A percentile compares a stretch with the other conserved stretches of the same genome.
These are phyloP conservation scores for Rhombomys opimus DNA, from an alignment of 2,113 vertebrate species.

Conservation along the genomic window DNA sequence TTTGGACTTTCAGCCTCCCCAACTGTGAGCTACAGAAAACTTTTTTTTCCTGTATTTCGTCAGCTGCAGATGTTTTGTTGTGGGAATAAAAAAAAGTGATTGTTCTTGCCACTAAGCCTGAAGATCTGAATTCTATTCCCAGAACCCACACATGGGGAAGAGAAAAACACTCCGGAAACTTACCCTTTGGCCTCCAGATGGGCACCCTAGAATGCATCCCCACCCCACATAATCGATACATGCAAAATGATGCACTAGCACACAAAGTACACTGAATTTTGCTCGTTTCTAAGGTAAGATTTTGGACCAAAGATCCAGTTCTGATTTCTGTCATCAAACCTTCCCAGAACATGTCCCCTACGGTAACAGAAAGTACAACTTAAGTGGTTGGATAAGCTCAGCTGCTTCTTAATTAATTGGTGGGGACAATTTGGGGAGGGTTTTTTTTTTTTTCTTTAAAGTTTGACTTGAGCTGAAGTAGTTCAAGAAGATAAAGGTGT, in stretches of 20 bases:
- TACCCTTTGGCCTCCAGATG: neutral
- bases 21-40: neutral
- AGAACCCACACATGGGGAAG: neutral
- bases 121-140: neutral
- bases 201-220: neutral
- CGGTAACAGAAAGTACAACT: conserved; percentile 11
- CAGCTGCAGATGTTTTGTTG: neutral
- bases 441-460: neutral
- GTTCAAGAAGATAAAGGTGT: neutral
- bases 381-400: neutral
- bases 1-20: neutral
- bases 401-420: neutral
- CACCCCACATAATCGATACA: neutral
- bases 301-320: neutral
- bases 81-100: neutral
- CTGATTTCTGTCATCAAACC: neutral
- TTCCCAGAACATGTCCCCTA: neutral
- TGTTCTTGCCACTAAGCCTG: neutral
- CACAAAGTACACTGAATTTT: neutral
- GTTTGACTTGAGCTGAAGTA: neutral
- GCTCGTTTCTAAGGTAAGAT: neutral
- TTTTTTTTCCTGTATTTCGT: neutral
- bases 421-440: neutral
- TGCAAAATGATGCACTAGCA: too few relatives aligned
- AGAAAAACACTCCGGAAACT: neutral